phyloP scores from a whole-genome alignment of 2,113 vertebrate species.

The Petaurus breviceps region DNA sequence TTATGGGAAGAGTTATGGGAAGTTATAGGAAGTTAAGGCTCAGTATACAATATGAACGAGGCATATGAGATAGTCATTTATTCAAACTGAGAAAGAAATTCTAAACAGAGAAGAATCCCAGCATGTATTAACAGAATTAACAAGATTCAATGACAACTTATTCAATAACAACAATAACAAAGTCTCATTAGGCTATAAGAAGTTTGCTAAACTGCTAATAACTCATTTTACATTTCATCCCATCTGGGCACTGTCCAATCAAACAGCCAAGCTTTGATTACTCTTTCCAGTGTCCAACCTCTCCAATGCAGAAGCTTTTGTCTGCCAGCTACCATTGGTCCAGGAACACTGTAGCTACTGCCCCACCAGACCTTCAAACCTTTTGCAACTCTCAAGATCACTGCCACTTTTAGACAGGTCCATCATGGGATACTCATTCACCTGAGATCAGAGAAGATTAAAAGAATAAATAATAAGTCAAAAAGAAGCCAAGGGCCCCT shows the following conservation, averaged over 20 bases:
- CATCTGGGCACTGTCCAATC: not conserved
- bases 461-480: too few relatives aligned
- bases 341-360: not conserved
- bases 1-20: too few relatives aligned
- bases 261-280: not conserved
- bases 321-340: not conserved
- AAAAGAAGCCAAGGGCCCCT: too few relatives aligned
- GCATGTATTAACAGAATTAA: not conserved
- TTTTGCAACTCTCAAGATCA: not conserved
- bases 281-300: not conserved
- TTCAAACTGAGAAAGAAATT: not conserved
- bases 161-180: not conserved
- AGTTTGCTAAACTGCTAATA: not conserved
- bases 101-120: not conserved
- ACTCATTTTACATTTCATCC: not conserved
- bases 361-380: not conserved
- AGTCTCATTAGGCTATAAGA: not conserved
- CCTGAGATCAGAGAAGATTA: too few relatives aligned
- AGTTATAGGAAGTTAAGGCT: too few relatives aligned
- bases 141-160: not conserved
- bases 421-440: too few relatives aligned
- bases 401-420: not conserved
- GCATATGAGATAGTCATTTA: not conserved
- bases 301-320: not conserved
- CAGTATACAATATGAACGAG: not conserved